Evolutionary conservation across 2,797 vertebrate genomes (phyloP).

Genomic region (Pampus argenteus): DNA sequence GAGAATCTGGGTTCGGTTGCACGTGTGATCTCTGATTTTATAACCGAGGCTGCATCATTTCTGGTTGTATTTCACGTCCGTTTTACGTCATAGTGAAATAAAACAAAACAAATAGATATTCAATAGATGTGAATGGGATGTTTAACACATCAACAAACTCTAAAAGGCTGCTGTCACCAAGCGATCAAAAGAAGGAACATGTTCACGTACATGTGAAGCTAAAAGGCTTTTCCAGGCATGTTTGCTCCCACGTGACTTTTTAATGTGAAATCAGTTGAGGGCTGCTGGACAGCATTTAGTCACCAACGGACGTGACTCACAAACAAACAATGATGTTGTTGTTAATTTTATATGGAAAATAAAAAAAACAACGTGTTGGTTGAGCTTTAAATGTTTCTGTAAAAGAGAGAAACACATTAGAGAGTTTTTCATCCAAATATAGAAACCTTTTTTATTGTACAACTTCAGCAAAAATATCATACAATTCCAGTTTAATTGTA

Average conservation of each 20-base stretch:
- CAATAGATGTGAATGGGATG: too few relatives aligned
- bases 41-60: not conserved
- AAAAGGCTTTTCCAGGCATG: not conserved
- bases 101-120: not conserved
- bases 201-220: too few relatives aligned
- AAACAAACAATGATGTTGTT: not conserved
- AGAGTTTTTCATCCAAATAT: constrained; percentile 79
- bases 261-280: not conserved
- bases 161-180: not conserved
- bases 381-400: not conserved
- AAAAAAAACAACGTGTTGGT: not conserved
- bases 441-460: constrained; percentile 83
- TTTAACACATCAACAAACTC: not conserved
- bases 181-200: too few relatives aligned
- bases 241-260: not conserved
- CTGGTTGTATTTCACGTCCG: too few relatives aligned
- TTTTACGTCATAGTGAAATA: not conserved
- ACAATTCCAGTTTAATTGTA: constrained; percentile 81
- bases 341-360: not conserved
- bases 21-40: not conserved
- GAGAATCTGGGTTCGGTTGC: too few relatives aligned
- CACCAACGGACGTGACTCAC: not conserved
- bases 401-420: not conserved
- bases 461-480: constrained; percentile 84
- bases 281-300: not conserved